Base-by-base conservation (phyloP, 2,888 invertebrate genomes). In the Orthonevra nobilis region DNA sequence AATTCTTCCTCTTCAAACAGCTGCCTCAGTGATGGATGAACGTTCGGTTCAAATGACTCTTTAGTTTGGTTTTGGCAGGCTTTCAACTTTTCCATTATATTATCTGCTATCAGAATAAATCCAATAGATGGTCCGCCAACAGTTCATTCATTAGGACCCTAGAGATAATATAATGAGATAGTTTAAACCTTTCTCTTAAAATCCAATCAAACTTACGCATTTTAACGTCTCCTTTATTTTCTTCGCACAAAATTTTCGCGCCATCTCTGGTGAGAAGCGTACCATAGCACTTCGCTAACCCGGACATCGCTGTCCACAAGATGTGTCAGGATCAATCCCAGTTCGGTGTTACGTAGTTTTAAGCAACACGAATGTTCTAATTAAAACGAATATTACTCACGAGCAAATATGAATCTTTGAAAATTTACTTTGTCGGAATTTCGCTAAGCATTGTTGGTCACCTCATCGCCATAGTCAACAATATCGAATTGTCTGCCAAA, bases 401-500 rank as follows among this genome's bases (percentile, higher is more conserved):
- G 5, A 23, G 5, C 5, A 23, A 3, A 23, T 23, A 23, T 23
- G 5, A 23, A 3, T 4, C 3, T 23, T 23, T 23, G 23, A 23
- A 9, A 12, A 9, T 89, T 89, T 88, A 93, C 94, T 92, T 91
- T 88, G 94, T 91, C 93, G 91, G 83, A 91, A 89, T 85, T 91
- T 91, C 40, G 90, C 91, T 84, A 87, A 81, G n/a, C 81, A 30
- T 83, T 84, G 48, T 90, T 91, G 0, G 95, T 95, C 30, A 90
- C 87, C 77, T 91, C 91, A 86, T 95, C 94, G 0, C 92, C 95
- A 86, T 93, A 95, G 86, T 92, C 93, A 2, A 92, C 90, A 32
- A 96, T 92, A 87, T 92, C 92, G 26, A 95, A 91, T 81, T 93
- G 91, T 23, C 95, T 90, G 0, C 95, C 94, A 84, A 94, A 93